These are phyloP conservation scores for Diacarnus erythraeanus DNA, from an alignment of 37 sponge, comb jelly and placozoan species.

Conservation along the genomic window DNA sequence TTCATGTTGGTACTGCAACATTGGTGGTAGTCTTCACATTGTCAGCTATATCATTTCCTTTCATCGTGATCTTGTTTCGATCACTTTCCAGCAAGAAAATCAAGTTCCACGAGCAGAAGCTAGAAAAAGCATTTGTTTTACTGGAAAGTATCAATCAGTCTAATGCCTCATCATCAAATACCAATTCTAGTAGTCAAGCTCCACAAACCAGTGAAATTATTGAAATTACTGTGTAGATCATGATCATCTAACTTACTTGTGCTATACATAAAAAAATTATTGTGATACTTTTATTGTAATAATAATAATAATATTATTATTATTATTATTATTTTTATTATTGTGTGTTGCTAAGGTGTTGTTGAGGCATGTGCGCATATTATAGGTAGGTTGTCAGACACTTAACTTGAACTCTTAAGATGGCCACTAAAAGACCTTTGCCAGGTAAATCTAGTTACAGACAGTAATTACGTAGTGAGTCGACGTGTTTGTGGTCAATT, in stretches of 20 bases:
- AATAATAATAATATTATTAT: too few relatives aligned
- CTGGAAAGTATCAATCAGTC: conserved; percentile 37
- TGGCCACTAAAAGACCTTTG: conserved; percentile 10
- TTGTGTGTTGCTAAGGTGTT: too few relatives aligned
- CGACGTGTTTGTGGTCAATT: neutral
- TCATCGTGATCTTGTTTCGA: conserved; percentile 27
- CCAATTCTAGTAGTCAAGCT: too few relatives aligned
- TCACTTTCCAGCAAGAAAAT: conserved; percentile 48
- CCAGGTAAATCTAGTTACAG: conserved; percentile 9
- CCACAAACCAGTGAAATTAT: too few relatives aligned
- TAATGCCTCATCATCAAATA: neutral
- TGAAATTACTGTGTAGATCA: too few relatives aligned
- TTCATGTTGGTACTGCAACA: conserved; percentile 59
- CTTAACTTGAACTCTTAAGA: neutral
- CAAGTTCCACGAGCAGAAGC: conserved; percentile 27
- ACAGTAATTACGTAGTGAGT: neutral
- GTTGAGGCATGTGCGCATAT: too few relatives aligned
- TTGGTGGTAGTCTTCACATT: conserved; percentile 24
- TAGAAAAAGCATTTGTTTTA: conserved; percentile 17
- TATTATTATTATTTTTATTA: too few relatives aligned
- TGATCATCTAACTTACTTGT: too few relatives aligned
- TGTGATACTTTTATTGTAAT: too few relatives aligned
- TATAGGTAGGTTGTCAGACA: too few relatives aligned
- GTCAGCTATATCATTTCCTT: conserved; percentile 21
- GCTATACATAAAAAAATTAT: too few relatives aligned